Base-by-base conservation (phyloP, 2,797 vertebrate genomes). In the Xiphorhynchus erythropygius region DNA sequence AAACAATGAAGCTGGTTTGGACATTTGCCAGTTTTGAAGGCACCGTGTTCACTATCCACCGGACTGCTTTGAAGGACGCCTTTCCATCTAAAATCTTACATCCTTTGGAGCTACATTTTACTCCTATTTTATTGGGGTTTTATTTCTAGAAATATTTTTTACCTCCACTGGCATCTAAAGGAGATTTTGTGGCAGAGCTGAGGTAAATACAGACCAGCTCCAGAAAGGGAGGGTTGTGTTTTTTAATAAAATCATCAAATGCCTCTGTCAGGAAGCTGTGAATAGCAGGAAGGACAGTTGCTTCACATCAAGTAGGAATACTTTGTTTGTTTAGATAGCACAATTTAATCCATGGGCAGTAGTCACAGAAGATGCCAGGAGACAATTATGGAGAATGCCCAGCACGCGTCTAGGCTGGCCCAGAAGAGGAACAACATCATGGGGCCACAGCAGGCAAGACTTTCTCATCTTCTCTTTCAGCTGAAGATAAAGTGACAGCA, bases 81-180 rank as follows among this genome's bases (percentile, higher is more conserved):
- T 90, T 90, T 89, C 77, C 41, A 70, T 76, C 71, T 85, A 32
- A 79, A 90, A 73, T 52, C 73, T 18, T 35, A 21, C 42, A 62
- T 35, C 44, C 37, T 89, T 86, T 65, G 78, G 42, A 81, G 25
- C 10, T n/a, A 42, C 17, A 23, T 84, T 90, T 91, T 64, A 81
- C 62, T 53, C 67, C 7, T 56, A 28, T 85, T 89, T 86, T 65
- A 71, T 50, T 57, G 1, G 2, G 8, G 21, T n/a, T 91, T 77
- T 86, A 60, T 74, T 86, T 77, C 69, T 44, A 53, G 44, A 93
- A 69, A 35, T 62, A 91, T 89, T 39, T 78, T 81, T 87, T 44
- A 60, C 30, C 13, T 52, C 19, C 28, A 23, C 32, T 44, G 55
- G 28, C 16, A 18, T 44, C 23, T 59, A 47, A 57, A 78, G 35